Evolutionary conservation across 2,888 invertebrate species (phyloP).

Genomic region (Calameuta filiformis): DNA sequence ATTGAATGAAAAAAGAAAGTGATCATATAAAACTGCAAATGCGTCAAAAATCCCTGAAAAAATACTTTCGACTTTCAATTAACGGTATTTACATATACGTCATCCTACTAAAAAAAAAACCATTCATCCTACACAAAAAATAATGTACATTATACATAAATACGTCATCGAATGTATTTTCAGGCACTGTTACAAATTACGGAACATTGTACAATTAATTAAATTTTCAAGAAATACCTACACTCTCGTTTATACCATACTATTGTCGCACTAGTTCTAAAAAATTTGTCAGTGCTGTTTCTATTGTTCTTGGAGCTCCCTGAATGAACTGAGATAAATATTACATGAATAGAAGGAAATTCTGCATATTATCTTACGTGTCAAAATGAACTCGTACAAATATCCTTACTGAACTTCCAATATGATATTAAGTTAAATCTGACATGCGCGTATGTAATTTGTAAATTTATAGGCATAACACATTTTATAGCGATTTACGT

Average conservation of each 20-base stretch:
- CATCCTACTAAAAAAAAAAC: neutral
- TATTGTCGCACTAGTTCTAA: no score
- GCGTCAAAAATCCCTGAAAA: conserved; percentile 25
- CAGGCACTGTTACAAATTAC: conserved; percentile 26
- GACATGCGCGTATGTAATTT: neutral
- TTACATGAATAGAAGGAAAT: neutral
- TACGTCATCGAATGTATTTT: conserved; percentile 12
- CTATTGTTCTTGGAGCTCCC: neutral
- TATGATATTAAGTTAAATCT: neutral
- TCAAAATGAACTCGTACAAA: neutral
- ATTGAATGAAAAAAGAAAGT: neutral
- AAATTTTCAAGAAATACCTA: no score
- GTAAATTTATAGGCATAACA: neutral
- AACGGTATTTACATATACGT: neutral
- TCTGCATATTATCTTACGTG: neutral
- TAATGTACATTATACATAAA: neutral
- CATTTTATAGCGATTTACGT: neutral
- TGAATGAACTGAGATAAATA: neutral
- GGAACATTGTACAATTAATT: neutral
- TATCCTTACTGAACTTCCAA: neutral
- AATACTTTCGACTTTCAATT: conserved; percentile 15
- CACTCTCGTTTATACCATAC: no score
- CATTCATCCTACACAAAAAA: neutral
- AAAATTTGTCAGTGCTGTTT: no score
- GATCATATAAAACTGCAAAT: conserved; percentile 45